A percentile compares a stretch with the other conserved stretches of the same genome.
Conservation (phyloP, 2,888 invertebrate species). For the Atherix ibis region DNA sequence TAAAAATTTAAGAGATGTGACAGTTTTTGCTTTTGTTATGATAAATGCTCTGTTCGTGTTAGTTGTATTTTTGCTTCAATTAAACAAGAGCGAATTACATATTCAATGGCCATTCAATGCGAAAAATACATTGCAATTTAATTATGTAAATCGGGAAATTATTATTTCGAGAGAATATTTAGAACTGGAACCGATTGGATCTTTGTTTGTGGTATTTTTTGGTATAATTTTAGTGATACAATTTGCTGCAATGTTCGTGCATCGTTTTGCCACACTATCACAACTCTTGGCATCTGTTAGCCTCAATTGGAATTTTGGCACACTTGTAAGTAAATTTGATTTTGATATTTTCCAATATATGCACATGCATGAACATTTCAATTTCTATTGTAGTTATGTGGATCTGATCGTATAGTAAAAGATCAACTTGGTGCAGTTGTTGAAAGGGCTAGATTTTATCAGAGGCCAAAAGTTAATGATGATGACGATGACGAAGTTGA, state of each 20-base stretch:
- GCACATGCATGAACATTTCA: background rate
- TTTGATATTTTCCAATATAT: background rate
- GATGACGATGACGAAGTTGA: conserved; percentile 23
- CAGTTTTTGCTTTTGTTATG: conserved; percentile 56
- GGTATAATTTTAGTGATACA: conserved; percentile 51
- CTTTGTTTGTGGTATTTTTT: conserved; percentile 60
- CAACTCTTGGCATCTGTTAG: conserved; percentile 57
- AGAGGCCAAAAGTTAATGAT: conserved; percentile 29
- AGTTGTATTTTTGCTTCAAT: conserved; percentile 54
- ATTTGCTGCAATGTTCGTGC: conserved; percentile 58
- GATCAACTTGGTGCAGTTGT: conserved; percentile 42
- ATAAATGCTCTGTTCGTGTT: conserved; percentile 60
- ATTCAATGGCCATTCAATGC: conserved; percentile 52
- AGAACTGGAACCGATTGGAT: conserved; percentile 54
- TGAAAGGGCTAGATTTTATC: conserved; percentile 41
- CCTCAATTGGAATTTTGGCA: conserved; percentile 33
- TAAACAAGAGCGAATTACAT: conserved; percentile 52
- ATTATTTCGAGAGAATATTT: conserved; percentile 40
- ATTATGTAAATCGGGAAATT: conserved; percentile 33
- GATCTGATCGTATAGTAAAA: conserved; percentile 26
- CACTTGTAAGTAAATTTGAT: conserved; percentile 16
- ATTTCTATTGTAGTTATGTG: background rate
- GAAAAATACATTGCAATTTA: conserved; percentile 36
- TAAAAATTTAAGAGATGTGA: conserved; percentile 42
- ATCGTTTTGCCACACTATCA: conserved; percentile 57